Conservation (phyloP, 2,113 vertebrate genomes). For the Arothron firmamentum region DNA sequence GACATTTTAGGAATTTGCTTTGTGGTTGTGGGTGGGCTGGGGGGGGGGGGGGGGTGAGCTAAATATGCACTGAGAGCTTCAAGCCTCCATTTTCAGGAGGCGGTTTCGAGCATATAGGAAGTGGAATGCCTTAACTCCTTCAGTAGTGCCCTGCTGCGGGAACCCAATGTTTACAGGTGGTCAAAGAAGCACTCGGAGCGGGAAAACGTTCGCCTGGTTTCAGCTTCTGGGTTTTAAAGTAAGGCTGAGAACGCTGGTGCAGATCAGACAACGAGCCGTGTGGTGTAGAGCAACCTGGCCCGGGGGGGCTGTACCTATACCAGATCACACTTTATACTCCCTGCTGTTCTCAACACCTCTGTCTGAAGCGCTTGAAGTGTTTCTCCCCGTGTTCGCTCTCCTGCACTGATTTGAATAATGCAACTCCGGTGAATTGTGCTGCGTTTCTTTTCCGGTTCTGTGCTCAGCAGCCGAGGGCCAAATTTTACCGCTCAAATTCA, state of each 20-base stretch:
- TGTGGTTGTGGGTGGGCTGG: conserved; percentile 23
- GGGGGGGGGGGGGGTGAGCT: conserved; percentile 38
- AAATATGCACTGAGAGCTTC: conserved; percentile 66
- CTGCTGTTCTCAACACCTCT: conserved; percentile 68
- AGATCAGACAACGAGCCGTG: conserved; percentile 72
- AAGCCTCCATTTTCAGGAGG: conserved; percentile 56
- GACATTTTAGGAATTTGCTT: conserved; percentile 42
- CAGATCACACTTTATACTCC: conserved; percentile 69
- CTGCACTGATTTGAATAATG: conserved; percentile 65
- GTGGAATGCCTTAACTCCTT: conserved; percentile 70
- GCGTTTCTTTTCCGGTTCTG: conserved; percentile 48
- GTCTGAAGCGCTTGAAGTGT: conserved; percentile 47
- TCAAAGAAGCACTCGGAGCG: conserved; percentile 33
- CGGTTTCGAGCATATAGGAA: conserved; percentile 62
- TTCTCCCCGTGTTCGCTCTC: conserved; percentile 63
- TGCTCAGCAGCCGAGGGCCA: conserved; percentile 27
- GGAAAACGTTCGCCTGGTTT: conserved; percentile 8
- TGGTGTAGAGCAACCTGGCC: conserved; percentile 53
- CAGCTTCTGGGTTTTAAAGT: conserved; percentile 47
- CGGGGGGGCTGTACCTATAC: conserved; percentile 58
- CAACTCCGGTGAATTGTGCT: conserved; percentile 53
- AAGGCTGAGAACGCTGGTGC: conserved; percentile 72
- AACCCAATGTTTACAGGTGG: conserved; percentile 68
- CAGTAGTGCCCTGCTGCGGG: conserved; percentile 43
- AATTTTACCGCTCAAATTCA: conserved; percentile 37